Percentiles rank a stretch among this genome's conserved stretches.
phyloP scores from a whole-genome alignment of 2,888 invertebrate genomes.

The Himalopsyche anomala region DNA sequence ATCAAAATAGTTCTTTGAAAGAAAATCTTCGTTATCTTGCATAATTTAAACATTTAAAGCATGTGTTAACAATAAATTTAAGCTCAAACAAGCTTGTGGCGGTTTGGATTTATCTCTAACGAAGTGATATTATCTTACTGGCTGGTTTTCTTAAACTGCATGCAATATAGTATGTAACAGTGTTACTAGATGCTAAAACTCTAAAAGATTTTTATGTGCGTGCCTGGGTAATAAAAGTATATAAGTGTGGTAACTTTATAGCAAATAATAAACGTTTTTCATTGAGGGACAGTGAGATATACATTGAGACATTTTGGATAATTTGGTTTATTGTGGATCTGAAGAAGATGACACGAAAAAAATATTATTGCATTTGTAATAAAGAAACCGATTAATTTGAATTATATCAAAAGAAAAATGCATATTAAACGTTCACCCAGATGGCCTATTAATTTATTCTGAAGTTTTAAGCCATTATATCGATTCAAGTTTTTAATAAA shows the following conservation, averaged over 20 bases:
- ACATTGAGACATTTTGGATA: neutral
- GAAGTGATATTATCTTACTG: neutral
- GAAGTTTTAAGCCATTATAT: too few relatives aligned
- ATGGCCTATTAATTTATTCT: too few relatives aligned
- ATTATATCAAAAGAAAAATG: too few relatives aligned
- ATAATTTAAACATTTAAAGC: too few relatives aligned
- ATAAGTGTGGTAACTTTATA: constrained; percentile 50
- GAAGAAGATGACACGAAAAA: too few relatives aligned
- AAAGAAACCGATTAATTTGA: too few relatives aligned
- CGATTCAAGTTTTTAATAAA: too few relatives aligned
- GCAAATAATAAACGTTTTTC: constrained; percentile 53
- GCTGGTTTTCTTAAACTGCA: constrained; percentile 37
- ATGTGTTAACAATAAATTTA: neutral
- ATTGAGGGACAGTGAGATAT: neutral
- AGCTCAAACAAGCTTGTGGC: neutral
- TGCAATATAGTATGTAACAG: neutral
- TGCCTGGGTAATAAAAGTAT: constrained; percentile 39
- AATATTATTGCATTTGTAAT: too few relatives aligned
- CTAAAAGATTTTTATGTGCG: constrained; percentile 46
- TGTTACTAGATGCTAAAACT: constrained; percentile 46
- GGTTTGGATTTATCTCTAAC: neutral
- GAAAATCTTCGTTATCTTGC: too few relatives aligned
- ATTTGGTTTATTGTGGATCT: too few relatives aligned
- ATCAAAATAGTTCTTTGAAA: too few relatives aligned
- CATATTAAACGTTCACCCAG: too few relatives aligned